These are phyloP conservation scores for Himantopus leucocephalus DNA, from an alignment of 2,113 vertebrate species.

Conservation along the genomic window DNA sequence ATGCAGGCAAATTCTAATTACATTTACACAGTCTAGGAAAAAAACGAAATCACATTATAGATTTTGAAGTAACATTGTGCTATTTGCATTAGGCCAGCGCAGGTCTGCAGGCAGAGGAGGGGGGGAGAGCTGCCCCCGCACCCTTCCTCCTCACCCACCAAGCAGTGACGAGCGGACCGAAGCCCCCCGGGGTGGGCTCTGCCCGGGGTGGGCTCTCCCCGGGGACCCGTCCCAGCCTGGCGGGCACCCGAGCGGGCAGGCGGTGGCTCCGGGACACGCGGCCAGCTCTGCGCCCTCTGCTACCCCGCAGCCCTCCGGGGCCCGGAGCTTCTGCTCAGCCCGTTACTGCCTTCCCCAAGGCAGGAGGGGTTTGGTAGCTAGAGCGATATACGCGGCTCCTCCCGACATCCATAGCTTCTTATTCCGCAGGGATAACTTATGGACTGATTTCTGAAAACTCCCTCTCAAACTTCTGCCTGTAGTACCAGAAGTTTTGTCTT, in stretches of 20 bases:
- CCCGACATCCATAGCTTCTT: accelerated
- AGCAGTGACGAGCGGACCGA: accelerated
- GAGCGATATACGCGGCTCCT: accelerated
- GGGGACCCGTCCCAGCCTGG: not conserved
- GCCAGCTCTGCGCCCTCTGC: no score
- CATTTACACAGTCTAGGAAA: not conserved
- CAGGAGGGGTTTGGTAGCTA: accelerated
- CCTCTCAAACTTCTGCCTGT: not conserved
- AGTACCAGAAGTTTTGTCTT: not conserved
- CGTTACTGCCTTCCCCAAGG: accelerated
- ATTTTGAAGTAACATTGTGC: not conserved
- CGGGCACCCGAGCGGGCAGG: not conserved
- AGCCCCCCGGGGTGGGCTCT: accelerated
- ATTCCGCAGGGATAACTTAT: accelerated
- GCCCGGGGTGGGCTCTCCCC: accelerated
- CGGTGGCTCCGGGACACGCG: accelerated
- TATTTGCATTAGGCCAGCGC: accelerated
- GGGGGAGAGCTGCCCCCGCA: not conserved
- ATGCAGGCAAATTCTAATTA: slow-evolving; percentile 52
- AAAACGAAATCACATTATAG: not conserved
- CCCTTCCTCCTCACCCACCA: accelerated
- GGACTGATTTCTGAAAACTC: not conserved
- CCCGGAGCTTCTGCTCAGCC: not conserved
- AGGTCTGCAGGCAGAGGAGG: not conserved
- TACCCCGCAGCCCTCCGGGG: no score